phyloP scores from a whole-genome alignment of 2,888 invertebrate genomes.

The Cinara cedri region DNA sequence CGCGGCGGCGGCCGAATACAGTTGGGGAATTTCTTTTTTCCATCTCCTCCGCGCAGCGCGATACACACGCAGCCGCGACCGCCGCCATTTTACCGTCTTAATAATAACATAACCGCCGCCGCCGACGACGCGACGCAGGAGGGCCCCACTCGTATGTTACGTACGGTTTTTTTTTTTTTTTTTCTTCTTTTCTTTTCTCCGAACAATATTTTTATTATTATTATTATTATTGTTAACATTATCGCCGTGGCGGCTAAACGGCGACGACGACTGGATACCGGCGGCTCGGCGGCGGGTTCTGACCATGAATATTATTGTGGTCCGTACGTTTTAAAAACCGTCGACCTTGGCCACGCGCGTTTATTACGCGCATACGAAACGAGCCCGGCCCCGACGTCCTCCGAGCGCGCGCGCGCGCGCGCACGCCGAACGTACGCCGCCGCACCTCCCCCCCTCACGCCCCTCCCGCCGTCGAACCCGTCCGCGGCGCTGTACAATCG shows the following conservation, averaged over 20 bases:
- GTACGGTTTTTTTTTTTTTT: neutral
- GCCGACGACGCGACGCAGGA: too few relatives aligned
- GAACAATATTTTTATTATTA: slow-evolving; percentile 8
- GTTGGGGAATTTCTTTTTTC: slow-evolving; percentile 2
- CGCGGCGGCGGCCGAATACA: neutral
- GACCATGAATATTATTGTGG: slow-evolving; percentile 37
- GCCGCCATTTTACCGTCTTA: neutral
- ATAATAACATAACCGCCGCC: neutral
- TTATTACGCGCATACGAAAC: slow-evolving; percentile 47
- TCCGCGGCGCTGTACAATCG: too few relatives aligned
- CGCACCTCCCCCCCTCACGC: neutral
- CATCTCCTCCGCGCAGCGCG: neutral
- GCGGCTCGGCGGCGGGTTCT: slow-evolving; percentile 30
- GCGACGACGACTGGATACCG: slow-evolving; percentile 41
- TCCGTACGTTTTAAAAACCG: slow-evolving; percentile 33
- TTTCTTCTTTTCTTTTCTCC: too few relatives aligned
- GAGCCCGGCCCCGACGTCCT: slow-evolving; percentile 36
- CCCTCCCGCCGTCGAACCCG: neutral
- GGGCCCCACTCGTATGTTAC: neutral
- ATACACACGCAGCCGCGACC: neutral
- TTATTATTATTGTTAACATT: slow-evolving; percentile 8
- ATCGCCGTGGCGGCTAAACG: slow-evolving; percentile 1
- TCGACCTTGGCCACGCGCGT: slow-evolving; percentile 43
- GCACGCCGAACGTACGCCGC: neutral
- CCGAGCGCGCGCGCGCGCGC: neutral